phyloP scores from a whole-genome alignment of 2,888 invertebrate genomes.

The Neuroscelio doddi region DNA sequence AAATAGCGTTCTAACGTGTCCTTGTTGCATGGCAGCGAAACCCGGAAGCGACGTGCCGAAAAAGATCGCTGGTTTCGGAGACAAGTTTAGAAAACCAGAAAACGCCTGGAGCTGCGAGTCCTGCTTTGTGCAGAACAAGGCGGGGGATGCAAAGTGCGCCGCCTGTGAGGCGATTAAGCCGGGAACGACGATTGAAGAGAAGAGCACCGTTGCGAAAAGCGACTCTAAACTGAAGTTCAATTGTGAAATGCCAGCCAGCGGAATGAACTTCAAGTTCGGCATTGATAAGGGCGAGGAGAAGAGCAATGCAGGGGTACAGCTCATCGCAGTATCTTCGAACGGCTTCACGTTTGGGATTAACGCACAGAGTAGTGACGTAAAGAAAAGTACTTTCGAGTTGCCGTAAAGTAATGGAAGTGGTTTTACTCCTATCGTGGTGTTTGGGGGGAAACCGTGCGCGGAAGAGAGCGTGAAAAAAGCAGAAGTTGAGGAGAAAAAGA shows the following conservation, averaged over 20 bases:
- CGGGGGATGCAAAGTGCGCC: conserved; percentile 71
- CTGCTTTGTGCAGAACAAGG: conserved; percentile 75
- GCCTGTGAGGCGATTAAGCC: conserved; percentile 74
- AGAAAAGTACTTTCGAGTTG: conserved; percentile 56
- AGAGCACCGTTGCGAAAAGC: conserved; percentile 16
- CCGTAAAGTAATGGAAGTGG: conserved; percentile 36
- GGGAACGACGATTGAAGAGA: conserved; percentile 43
- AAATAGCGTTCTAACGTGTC: conserved; percentile 71
- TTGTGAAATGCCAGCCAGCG: conserved; percentile 58
- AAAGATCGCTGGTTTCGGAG: conserved; percentile 57
- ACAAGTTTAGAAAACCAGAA: conserved; percentile 68
- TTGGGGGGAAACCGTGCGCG: neutral
- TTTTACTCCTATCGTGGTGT: neutral
- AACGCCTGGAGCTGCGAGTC: conserved; percentile 76
- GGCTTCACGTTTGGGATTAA: conserved; percentile 70
- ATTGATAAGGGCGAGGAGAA: conserved; percentile 69
- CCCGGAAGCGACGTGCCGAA: conserved; percentile 25
- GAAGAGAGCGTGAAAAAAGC: conserved; percentile 18
- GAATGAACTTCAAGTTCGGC: conserved; percentile 72
- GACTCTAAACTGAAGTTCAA: conserved; percentile 54
- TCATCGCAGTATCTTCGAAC: conserved; percentile 45
- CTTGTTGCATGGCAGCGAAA: conserved; percentile 43
- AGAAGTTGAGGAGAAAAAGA: neutral
- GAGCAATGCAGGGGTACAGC: conserved; percentile 38
- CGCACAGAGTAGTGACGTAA: conserved; percentile 17